phyloP scores from a whole-genome alignment of 2,888 invertebrate species.

The Dorcus parallelipipedus region DNA sequence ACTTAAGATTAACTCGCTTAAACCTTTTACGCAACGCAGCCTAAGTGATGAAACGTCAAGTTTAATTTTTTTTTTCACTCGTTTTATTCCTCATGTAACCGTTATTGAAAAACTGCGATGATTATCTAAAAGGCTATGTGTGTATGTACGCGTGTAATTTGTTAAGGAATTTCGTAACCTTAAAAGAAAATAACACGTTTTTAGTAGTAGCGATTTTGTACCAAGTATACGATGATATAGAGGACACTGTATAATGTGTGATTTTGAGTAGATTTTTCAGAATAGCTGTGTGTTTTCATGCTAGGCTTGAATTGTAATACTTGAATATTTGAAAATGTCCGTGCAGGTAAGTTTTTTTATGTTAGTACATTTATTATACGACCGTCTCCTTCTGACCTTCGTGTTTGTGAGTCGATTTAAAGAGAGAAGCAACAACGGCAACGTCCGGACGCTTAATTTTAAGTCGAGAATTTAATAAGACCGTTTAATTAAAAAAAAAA shows the following conservation, averaged over 20 bases:
- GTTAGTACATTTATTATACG: conserved; percentile 7
- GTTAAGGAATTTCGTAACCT: too few species aligned
- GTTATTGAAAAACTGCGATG: too few species aligned
- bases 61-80: too few species aligned
- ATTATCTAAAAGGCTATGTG: too few species aligned
- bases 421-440: neutral
- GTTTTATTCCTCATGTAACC: too few species aligned
- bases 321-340: conserved; percentile 4
- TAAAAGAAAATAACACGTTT: too few species aligned
- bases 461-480: too few species aligned
- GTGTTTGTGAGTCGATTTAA: neutral
- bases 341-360: conserved; percentile 37
- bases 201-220: neutral
- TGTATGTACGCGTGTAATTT: too few species aligned
- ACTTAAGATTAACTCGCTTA: too few species aligned
- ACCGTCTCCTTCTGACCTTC: neutral
- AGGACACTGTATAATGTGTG: conserved; percentile 31
- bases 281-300: conserved; percentile 43
- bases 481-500: too few species aligned
- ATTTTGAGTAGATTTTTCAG: conserved; percentile 36
- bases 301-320: conserved; percentile 37
- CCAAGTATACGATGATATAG: conserved; percentile 25
- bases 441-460: neutral
- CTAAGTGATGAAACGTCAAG: too few species aligned
- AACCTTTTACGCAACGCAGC: too few species aligned